phyloP scores from a whole-genome alignment of 2,797 vertebrate genomes.

The Botia kubotai region DNA sequence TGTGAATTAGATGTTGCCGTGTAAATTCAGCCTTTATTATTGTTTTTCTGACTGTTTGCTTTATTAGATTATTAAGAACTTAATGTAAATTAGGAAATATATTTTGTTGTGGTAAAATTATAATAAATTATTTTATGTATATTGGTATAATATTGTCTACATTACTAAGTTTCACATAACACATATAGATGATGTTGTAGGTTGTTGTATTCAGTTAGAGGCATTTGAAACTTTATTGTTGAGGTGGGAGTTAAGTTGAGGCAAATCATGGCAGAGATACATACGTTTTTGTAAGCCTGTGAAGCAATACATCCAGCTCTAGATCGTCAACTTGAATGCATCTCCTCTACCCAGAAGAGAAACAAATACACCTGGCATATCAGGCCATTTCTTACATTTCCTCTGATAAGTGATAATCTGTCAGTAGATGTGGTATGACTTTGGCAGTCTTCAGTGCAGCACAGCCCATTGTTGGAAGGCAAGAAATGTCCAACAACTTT shows the following conservation, averaged over 20 bases:
- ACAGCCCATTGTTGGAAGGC: slow-evolving; percentile 58
- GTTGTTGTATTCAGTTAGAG: neutral
- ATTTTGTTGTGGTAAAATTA: no score
- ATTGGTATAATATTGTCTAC: no score
- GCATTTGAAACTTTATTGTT: slow-evolving; percentile 61
- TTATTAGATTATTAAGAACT: no score
- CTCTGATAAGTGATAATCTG: neutral
- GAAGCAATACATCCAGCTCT: slow-evolving; percentile 47
- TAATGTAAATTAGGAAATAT: no score
- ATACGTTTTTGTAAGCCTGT: slow-evolving; percentile 69
- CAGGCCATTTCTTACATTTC: neutral
- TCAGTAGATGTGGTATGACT: neutral
- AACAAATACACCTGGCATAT: no score
- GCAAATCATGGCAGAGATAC: slow-evolving; percentile 62
- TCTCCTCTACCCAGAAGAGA: neutral
- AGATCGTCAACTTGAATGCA: slow-evolving; percentile 54
- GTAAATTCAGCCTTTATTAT: no score
- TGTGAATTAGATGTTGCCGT: no score
- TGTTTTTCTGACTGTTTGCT: no score
- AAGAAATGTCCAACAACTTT: slow-evolving; percentile 62
- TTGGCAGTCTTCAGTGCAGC: neutral
- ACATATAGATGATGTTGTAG: neutral
- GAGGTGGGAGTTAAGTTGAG: slow-evolving; percentile 61
- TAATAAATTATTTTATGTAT: no score
- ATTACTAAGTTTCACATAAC: no score